Conservation (phyloP, 2,113 vertebrate genomes). For the Arizona elegans region DNA sequence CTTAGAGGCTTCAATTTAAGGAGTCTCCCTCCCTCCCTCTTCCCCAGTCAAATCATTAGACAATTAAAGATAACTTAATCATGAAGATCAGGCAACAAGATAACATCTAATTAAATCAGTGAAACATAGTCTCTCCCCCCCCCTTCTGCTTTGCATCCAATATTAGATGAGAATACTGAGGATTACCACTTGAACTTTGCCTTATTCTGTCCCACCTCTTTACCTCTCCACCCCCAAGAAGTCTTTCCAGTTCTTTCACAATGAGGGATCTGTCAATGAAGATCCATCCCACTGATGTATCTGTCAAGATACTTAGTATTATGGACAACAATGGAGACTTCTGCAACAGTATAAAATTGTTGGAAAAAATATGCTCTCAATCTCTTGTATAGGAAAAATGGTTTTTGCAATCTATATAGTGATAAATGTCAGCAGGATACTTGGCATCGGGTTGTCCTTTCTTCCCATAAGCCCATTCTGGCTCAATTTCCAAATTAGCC, state of each 20-base stretch:
- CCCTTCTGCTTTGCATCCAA: background rate
- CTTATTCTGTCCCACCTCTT: background rate
- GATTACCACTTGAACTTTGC: background rate
- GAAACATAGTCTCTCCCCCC: background rate
- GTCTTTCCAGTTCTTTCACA: background rate
- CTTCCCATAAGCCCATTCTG: slow-evolving; percentile 94
- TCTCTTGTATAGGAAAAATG: background rate
- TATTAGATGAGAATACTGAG: background rate
- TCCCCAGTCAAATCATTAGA: background rate
- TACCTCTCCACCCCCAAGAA: background rate
- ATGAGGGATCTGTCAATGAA: background rate
- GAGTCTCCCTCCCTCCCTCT: background rate
- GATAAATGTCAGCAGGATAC: slow-evolving; percentile 83
- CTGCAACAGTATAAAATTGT: background rate
- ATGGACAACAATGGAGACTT: background rate
- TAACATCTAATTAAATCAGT: background rate
- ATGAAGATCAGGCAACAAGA: background rate
- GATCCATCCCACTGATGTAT: background rate
- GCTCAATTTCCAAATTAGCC: slow-evolving; percentile 89
- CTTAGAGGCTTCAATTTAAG: background rate
- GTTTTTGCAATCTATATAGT: background rate
- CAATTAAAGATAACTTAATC: background rate
- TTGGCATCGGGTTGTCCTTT: slow-evolving; percentile 93
- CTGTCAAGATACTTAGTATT: background rate
- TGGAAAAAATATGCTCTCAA: background rate